These are phyloP conservation scores for Pampusana beccarii DNA, from an alignment of 2,113 vertebrate genomes.

Conservation along the genomic window DNA sequence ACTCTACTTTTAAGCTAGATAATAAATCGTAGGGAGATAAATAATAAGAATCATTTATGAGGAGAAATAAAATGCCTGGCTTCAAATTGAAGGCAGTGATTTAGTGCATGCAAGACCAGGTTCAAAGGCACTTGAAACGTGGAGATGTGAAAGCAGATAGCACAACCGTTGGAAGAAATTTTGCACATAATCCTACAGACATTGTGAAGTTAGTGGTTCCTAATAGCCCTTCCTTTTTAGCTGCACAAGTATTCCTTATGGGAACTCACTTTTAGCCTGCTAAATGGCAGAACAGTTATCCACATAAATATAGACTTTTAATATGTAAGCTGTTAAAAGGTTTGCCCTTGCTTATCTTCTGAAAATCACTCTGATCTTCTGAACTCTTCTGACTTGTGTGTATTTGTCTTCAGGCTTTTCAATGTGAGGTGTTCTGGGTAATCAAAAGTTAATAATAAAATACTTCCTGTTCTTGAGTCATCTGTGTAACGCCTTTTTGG, in stretches of 20 bases:
- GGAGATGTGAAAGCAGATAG: neutral
- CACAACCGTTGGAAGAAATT: constrained; percentile 6
- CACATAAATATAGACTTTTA: neutral
- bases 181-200: neutral
- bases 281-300: neutral
- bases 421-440: neutral
- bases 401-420: neutral
- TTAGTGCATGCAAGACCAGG: constrained; percentile 9
- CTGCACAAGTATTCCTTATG: neutral
- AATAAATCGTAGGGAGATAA: neutral
- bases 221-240: neutral
- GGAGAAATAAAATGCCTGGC: neutral
- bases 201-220: neutral
- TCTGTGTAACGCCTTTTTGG: neutral
- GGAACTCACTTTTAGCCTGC: neutral
- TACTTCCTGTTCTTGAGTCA: neutral
- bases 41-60: neutral
- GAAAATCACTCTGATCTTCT: constrained; percentile 14
- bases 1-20: neutral
- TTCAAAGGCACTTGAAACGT: neutral
- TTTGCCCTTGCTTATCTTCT: constrained; percentile 27
- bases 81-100: neutral
- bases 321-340: neutral
- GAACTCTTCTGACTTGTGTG: neutral
- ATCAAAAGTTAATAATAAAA: constrained; percentile 26